Percentiles rank a stretch among this genome's conserved stretches.
These are phyloP conservation scores for Heliconius nattereri DNA, from an alignment of 1,140 invertebrate genomes.

Conservation along the genomic window DNA sequence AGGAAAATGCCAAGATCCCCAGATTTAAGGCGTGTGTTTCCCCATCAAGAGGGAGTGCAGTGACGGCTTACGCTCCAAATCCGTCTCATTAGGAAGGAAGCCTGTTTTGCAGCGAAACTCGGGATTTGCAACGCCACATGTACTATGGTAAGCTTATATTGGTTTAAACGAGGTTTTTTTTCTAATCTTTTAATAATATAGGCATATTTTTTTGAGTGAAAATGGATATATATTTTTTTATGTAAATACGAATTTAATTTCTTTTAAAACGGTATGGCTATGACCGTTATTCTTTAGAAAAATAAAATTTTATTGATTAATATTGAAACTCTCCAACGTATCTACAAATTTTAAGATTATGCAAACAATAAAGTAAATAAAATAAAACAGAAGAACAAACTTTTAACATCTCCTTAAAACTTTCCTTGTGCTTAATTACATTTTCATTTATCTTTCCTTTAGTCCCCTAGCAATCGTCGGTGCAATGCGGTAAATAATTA, in stretches of 20 bases:
- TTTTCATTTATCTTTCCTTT: constrained; percentile 73
- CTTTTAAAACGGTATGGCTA: no score
- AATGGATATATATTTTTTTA: background rate
- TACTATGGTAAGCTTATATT: constrained; percentile 21
- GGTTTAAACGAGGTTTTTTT: background rate
- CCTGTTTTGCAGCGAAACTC: constrained; percentile 36
- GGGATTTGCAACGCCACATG: constrained; percentile 34
- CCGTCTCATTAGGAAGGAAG: constrained; percentile 38
- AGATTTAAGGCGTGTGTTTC: constrained; percentile 27
- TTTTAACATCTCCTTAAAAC: constrained; percentile 67
- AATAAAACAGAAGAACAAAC: constrained; percentile 42
- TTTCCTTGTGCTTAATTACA: constrained; percentile 72
- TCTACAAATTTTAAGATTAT: constrained; percentile 18
- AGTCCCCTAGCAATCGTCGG: constrained; percentile 37
- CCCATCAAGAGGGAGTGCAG: constrained; percentile 35
- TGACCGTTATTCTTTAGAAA: no score
- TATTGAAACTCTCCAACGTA: background rate
- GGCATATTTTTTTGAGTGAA: background rate
- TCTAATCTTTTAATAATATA: constrained; percentile 1
- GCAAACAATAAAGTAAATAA: constrained; percentile 40
- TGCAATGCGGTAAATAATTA: constrained; percentile 28
- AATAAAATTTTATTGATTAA: no score
- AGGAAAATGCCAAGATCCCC: constrained; percentile 21
- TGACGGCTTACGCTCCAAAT: constrained; percentile 39
- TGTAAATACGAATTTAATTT: no score